A percentile compares a stretch with the other conserved stretches of the same genome.
phyloP scores from a whole-genome alignment of 2,888 invertebrate genomes.

The Mythimna loreyi region DNA sequence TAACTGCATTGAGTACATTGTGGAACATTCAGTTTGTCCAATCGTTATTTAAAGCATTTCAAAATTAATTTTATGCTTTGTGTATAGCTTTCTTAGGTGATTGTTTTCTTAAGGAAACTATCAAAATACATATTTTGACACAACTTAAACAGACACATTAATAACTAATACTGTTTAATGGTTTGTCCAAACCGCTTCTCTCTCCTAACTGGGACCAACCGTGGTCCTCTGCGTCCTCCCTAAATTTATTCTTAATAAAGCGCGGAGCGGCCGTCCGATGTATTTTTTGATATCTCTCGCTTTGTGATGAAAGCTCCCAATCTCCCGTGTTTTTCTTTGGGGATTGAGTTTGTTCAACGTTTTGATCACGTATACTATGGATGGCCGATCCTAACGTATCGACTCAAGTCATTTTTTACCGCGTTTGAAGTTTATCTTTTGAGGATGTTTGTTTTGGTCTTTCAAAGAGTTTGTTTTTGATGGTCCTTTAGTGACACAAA shows the following conservation, averaged over 20 bases:
- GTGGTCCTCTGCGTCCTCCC: constrained; percentile 75
- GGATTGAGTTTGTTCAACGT: constrained; percentile 69
- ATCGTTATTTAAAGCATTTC: no score
- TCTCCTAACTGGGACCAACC: constrained; percentile 58
- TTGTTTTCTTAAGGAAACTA: not conserved
- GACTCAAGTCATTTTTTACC: constrained; percentile 53
- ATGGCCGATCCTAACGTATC: constrained; percentile 54
- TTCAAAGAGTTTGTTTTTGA: constrained; percentile 19
- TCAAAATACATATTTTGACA: not conserved
- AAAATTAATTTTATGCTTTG: no score
- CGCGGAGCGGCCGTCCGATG: constrained; percentile 84
- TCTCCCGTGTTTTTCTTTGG: constrained; percentile 81
- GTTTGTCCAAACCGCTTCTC: constrained; percentile 24
- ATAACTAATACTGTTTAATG: not conserved
- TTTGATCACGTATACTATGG: constrained; percentile 67
- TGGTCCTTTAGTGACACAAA: not conserved
- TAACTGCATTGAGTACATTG: no score
- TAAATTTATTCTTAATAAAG: constrained; percentile 91
- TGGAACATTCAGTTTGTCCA: no score
- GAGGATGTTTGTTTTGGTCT: constrained; percentile 45
- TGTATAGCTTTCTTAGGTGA: no score
- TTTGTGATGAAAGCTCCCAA: constrained; percentile 81
- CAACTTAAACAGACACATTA: no score
- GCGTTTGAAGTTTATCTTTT: constrained; percentile 49
- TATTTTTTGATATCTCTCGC: constrained; percentile 89